Base-by-base conservation (phyloP, 1,140 invertebrate species). In the Zeugodacus cucurbitae region DNA sequence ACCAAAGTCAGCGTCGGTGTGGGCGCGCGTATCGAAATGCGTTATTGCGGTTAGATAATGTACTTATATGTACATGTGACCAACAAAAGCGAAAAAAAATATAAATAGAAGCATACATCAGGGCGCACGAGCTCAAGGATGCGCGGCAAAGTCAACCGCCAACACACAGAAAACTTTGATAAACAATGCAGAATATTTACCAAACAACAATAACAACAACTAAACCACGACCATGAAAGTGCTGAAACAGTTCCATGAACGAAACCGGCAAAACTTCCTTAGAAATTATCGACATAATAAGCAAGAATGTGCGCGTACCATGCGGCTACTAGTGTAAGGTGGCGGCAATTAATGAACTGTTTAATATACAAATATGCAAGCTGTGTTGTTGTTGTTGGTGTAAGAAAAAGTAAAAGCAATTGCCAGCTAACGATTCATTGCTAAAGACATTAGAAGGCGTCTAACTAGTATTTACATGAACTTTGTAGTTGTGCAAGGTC, bases 221-320 rank as follows among this genome's bases (percentile, higher is more conserved):
- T 6, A n/a, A 32, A 34, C 17, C 17, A 26, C 64, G 64, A 70
- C 64, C 32, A 70, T 70, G 64, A 70, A 70, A 17, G 26, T 62
- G 74, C 11, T 82, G 37, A 29, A 48, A 7, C 37, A 37, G 48
- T 82, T 48, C 29, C 11, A 82, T 82, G 41, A 44, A 44, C 41
- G n/a, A 82, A 82, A 22, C 41, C 41, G 37, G 41, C 74, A 48
- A 82, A 82, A 82, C 74, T 44, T 82, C 14, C 7, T 44, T 48
- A 82, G 41, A 48, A 22, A 82, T 82, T 82, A 82, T 82, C 41
- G 74, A 82, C 74, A 29, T 82, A 82, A 82, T 82, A 82, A 82
- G 26, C n/a, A 48, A 48, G 70, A 48, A 54, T 22, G 14, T 20
- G 44, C 22, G 41, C 67, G 34, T 37, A 82, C 34, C 70, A 41